Evolutionary conservation across 2,888 invertebrate species (phyloP).

Genomic region (Sclerodermus sp.): DNA sequence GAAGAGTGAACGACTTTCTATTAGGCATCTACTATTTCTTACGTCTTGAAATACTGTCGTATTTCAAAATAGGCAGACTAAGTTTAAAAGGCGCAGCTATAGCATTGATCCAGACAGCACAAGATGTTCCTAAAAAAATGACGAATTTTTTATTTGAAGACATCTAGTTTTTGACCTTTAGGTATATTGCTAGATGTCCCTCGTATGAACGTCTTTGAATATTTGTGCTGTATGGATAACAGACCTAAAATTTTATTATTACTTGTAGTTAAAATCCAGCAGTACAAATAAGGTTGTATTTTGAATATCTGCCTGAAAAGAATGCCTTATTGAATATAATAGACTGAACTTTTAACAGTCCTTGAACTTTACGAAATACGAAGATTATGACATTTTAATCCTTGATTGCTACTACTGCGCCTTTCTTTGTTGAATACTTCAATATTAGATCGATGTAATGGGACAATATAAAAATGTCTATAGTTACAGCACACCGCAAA

Average conservation of each 20-base stretch:
- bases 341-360: slow-evolving; percentile 43
- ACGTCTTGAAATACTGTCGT: neutral
- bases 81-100: neutral
- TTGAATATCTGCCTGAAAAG: slow-evolving; percentile 29
- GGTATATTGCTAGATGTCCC: no score
- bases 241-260: neutral
- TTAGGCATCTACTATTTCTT: slow-evolving; percentile 4
- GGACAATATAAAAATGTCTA: slow-evolving; percentile 42
- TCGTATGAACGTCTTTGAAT: no score
- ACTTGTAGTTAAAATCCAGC: neutral
- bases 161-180: no score
- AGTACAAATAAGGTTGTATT: neutral
- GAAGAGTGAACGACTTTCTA: neutral
- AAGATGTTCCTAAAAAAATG: neutral
- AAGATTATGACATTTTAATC: neutral
- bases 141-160: neutral
- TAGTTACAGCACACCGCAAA: slow-evolving; percentile 12
- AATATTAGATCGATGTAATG: slow-evolving; percentile 20
- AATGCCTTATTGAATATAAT: slow-evolving; percentile 39
- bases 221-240: no score
- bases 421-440: slow-evolving; percentile 21
- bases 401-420: slow-evolving; percentile 23
- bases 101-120: neutral
- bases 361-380: slow-evolving; percentile 5
- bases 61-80: neutral